Evolutionary conservation across 1,140 invertebrate genomes (phyloP), one percentile per base, ranked within the genome.

Genomic region (Anastrepha ludens): DNA sequence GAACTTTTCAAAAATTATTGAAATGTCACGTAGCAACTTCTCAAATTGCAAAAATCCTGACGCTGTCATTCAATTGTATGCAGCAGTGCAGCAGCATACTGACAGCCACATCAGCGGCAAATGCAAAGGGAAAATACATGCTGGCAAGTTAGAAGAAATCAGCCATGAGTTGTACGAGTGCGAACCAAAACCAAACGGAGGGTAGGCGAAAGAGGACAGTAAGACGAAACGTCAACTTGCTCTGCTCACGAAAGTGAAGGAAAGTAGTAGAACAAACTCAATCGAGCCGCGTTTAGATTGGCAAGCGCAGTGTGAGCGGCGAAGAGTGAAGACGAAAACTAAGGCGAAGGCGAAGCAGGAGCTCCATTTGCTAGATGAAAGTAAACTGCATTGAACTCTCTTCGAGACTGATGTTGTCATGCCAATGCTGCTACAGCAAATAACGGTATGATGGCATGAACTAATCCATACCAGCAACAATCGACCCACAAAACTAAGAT

Each of bases 21-120:
- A 92, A 92, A 92, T 92, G 91, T 92, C 91, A 92, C 91, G 91
- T 92, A 92, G 91, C 91, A 92, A 92, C 91, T 92, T 92, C 91
- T 92, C 91, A 92, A 92, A 92, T 92, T 92, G 91, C 91, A 92
- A 91, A 92, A 92, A 92, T 92, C 91, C 91, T 92, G 91, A 92
- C 90, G 91, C 91, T 92, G 91, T 92, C 91, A 91, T 92, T 92
- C 91, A 92, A 92, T 92, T 91, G 90, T 92, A 88, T 92, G 91
- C 89, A 87, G 86, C 86, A 87, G 86, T 74, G 65, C 67, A 87
- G 86, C 59, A 62, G 85, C 55, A 87, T n/a, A 58, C 50, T 67
- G 67, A 70, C 86, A 78, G 55, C 67, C 58, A 78, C 47, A 74
- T 74, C 58, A 87, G 41, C 44, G 59, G 85, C 74, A 41, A 74